A percentile compares a stretch with the other conserved stretches of the same genome.
Evolutionary conservation across 2,888 invertebrate genomes (phyloP).

Genomic region (Rapana venosa): DNA sequence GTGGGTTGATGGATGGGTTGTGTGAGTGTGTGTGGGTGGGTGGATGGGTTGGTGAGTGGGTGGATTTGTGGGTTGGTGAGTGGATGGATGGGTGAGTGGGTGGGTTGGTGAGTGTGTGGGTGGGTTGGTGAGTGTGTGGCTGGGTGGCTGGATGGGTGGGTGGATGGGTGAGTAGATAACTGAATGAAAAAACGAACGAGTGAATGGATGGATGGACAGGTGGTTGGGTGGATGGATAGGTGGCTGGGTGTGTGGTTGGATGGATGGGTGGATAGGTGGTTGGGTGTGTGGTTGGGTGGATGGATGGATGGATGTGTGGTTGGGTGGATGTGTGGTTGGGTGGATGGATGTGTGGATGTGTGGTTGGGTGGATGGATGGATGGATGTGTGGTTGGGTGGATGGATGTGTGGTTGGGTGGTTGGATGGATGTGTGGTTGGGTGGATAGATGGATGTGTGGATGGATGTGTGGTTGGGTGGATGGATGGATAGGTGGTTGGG

Average conservation of each 20-base stretch:
- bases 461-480: background rate
- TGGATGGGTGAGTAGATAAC: background rate
- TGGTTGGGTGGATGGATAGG: background rate
- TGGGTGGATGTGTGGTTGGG: background rate
- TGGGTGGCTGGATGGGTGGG: background rate
- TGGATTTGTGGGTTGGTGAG: background rate
- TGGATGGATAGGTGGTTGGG: background rate
- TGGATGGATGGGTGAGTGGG: background rate
- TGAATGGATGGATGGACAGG: background rate
- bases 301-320: background rate
- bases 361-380: too few relatives aligned
- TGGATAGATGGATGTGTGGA: background rate
- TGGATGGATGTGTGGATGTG: background rate
- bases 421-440: background rate
- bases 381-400: background rate
- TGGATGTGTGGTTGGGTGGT: background rate
- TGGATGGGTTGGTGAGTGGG: background rate
- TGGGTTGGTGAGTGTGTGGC: background rate
- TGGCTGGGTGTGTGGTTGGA: background rate
- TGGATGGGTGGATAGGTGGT: too few relatives aligned
- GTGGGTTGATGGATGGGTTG: background rate
- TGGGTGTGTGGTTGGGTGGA: background rate
- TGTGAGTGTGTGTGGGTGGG: background rate
- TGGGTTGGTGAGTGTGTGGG: background rate
- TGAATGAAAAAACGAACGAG: too few relatives aligned